These are phyloP conservation scores for Ia io DNA, from an alignment of 2,113 vertebrate genomes.

Conservation along the genomic window DNA sequence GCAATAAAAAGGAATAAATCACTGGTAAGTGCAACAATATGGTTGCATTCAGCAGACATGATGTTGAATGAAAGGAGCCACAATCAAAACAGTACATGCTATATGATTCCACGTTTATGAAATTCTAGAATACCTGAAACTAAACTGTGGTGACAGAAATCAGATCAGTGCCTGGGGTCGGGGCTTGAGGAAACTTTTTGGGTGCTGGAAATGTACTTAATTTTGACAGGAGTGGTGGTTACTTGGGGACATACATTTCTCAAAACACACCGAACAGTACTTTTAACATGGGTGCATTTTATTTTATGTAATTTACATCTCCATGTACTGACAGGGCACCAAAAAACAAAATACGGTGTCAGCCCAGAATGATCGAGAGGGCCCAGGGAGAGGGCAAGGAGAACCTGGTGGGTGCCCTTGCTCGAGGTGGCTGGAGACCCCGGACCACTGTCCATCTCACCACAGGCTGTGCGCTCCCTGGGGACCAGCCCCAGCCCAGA, in stretches of 20 bases:
- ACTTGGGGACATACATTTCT: not conserved
- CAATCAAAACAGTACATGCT: too few species aligned
- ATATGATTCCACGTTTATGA: too few species aligned
- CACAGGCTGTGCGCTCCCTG: not conserved
- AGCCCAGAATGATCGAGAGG: not conserved
- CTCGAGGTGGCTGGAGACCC: not conserved
- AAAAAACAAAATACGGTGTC: not conserved
- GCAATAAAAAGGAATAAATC: not conserved
- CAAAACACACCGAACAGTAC: not conserved
- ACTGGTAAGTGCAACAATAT: too few species aligned
- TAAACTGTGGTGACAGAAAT: too few species aligned
- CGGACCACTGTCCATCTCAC: too few species aligned
- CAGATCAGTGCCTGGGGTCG: too few species aligned
- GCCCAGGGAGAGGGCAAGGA: not conserved
- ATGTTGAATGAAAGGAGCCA: not conserved
- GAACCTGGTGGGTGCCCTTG: not conserved
- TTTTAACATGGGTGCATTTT: not conserved
- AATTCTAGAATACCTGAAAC: too few species aligned
- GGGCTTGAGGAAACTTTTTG: too few species aligned
- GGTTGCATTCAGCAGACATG: not conserved
- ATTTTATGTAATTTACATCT: not conserved
- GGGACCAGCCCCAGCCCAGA: not conserved
- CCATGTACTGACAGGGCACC: not conserved
- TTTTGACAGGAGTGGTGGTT: not conserved
- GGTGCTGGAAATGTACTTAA: too few species aligned